Conservation (phyloP, 2,797 vertebrate species). For the Hippoglossus hippoglossus region DNA sequence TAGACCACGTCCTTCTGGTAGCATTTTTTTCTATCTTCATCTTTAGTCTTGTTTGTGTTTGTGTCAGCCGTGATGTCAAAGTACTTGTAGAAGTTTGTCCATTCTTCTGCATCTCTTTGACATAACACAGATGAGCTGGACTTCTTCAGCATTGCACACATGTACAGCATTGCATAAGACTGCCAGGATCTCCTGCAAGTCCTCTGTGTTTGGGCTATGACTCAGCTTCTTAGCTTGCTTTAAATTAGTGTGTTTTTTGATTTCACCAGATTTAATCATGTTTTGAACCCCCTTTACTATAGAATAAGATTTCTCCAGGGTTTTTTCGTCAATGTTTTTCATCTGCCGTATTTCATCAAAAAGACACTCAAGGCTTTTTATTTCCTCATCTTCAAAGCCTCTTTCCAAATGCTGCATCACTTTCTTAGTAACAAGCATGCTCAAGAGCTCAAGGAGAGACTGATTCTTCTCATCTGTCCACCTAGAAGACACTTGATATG, state of each 20-base stretch:
- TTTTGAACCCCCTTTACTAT: slow-evolving; percentile 11
- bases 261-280: slow-evolving; percentile 19
- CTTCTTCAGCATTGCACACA: not conserved
- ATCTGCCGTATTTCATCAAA: slow-evolving; percentile 36
- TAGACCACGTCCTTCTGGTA: slow-evolving; percentile 48
- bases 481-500: slow-evolving; percentile 41
- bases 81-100: not conserved
- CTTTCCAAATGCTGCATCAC: slow-evolving; percentile 22
- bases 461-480: slow-evolving; percentile 41
- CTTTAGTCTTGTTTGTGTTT: slow-evolving; percentile 44
- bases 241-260: slow-evolving; percentile 21
- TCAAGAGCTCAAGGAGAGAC: not conserved
- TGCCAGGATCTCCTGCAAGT: slow-evolving; percentile 36
- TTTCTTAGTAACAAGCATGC: accelerated
- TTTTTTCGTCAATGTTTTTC: slow-evolving; percentile 45
- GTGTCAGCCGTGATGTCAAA: slow-evolving; percentile 38
- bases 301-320: slow-evolving; percentile 8
- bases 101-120: slow-evolving; percentile 49
- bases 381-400: not conserved
- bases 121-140: slow-evolving; percentile 48
- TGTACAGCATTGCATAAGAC: slow-evolving; percentile 43
- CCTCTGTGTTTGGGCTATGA: slow-evolving; percentile 1
- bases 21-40: slow-evolving; percentile 22
- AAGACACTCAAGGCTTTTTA: not conserved
- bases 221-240: not conserved